Evolutionary conservation across 2,113 vertebrate species (phyloP), one percentile per base, ranked within the genome.

Genomic region (Jacana jacana): DNA sequence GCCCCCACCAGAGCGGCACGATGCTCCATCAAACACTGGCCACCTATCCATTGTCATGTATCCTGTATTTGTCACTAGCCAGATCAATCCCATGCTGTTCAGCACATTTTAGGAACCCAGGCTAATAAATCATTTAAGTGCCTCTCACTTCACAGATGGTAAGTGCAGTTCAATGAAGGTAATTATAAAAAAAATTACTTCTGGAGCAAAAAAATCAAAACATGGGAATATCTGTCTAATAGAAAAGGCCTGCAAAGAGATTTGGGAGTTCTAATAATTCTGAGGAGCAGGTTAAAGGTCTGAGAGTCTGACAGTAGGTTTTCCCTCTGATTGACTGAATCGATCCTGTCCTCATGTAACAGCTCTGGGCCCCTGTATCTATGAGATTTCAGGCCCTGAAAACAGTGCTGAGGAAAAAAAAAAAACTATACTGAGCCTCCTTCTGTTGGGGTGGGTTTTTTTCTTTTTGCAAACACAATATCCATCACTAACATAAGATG

Each of bases 171-270:
- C 98, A 97, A 97, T 98, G 97, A 97, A 97, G 97, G 98, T 98
- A 98, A 98, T 98, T 98, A 98, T 98, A 96, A 96, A 97, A 98
- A 98, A 97, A 98, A 98, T 97, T 97, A 98, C 97, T 98, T 97
- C 94, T 96, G 97, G 97, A 98, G 95, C 71, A 97, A 97, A 96
- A 98, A 98, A 98, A 98, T 98, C 97, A 98, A 98, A 98, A 98
- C 97, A 91, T 83, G 96, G 93, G 96, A 97, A 96, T 94, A 92
- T 96, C 94, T 97, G 92, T 97, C 97, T 98, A 97, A 98, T 97
- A 96, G 97, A 97, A 98, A 98, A 97, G 86, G 95, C 82, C 90
- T 97, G 96, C 97, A 86, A 87, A 90, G 97, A 97, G 98, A 97
- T 96, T 95, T 97, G 98, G 98, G 98, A 98, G 94, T 97, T 98